Base-by-base conservation (phyloP, 2,888 invertebrate species). In the Mythimna vitellina region DNA sequence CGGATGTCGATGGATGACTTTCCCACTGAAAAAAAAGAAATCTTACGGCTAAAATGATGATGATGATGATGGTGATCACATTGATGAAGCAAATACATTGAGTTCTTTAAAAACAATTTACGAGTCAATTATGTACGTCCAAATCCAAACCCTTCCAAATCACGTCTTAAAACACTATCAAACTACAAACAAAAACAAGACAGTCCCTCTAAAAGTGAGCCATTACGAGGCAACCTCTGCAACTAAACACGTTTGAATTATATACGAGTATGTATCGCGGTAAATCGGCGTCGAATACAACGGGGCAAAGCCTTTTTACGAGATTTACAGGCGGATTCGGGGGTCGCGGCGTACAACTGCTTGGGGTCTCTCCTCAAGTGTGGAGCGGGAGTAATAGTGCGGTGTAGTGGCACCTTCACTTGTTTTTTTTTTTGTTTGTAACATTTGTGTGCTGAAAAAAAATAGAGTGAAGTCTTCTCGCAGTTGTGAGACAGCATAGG, bases 321-420 rank as follows among this genome's bases (percentile, higher is more conserved):
- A 95, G 95, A 95, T 95, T 95, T 95, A 95, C 94, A 87, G 85
- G 89, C 92, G 93, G 92, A 93, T 94, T 92, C 91, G 75, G 88
- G 85, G 89, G 90, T 90, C 90, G 90, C 87, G 88, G 85, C 88
- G 88, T 89, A 90, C 90, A 92, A 89, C 90, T 89, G 90, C 90
- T 91, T 89, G 49, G 54, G 60, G 57, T 6, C 29, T 61, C 70
- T 65, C 65, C 56, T 54, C 57, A 60, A 54, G 38, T 51, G 51
- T 14, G 32, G 42, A 17, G 81, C 58, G 71, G 42, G 42, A n/a
- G 14, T 35, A 38, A 60, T 20, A 10, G 3, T 49, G 20, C 8
- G 17, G 35, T 22, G 4, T 49, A 12, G 17, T 49, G 64, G 54
- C 58, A 32, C 10, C 0, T 22, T 38, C 25, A 3, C 4, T 42